Evolutionary conservation across 2,888 invertebrate species (phyloP).

Genomic region (Oligia latruncula): DNA sequence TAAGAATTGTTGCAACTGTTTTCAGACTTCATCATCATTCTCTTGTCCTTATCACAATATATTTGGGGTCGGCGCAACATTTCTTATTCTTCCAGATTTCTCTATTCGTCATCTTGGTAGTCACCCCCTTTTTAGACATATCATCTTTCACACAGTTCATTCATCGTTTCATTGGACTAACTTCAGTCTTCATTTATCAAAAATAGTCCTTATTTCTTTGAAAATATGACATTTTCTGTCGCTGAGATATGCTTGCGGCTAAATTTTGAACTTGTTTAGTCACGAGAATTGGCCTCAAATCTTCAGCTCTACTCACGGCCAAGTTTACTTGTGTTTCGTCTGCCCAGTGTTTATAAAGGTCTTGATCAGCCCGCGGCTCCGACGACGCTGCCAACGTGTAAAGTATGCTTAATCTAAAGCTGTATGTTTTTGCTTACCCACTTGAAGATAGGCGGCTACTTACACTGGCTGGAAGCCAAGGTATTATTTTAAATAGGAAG

Average conservation of each 20-base stretch:
- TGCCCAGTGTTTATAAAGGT: background rate
- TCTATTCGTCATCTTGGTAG: no score
- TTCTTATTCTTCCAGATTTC: no score
- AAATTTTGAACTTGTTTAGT: background rate
- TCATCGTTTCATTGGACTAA: background rate
- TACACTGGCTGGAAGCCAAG: conserved; percentile 43
- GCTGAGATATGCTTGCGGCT: background rate
- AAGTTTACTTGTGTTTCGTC: background rate
- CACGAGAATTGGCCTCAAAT: no score
- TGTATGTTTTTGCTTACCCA: conserved; percentile 35
- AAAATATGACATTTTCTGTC: background rate
- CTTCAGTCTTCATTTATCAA: no score
- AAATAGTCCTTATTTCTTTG: background rate
- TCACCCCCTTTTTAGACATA: background rate
- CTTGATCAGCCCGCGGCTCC: conserved; percentile 1
- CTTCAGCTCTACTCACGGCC: background rate
- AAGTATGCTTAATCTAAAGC: conserved; percentile 20
- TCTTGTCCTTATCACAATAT: background rate
- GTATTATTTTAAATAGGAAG: conserved; percentile 23
- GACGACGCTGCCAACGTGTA: conserved; percentile 13
- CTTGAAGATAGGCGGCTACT: conserved; percentile 24
- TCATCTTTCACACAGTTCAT: no score
- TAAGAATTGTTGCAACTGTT: background rate
- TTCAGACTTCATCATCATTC: background rate
- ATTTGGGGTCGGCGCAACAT: no score